Evolutionary conservation across 1,140 invertebrate genomes (phyloP), one percentile per base, ranked within the genome.

Genomic region (Leguminivora glycinivorella): DNA sequence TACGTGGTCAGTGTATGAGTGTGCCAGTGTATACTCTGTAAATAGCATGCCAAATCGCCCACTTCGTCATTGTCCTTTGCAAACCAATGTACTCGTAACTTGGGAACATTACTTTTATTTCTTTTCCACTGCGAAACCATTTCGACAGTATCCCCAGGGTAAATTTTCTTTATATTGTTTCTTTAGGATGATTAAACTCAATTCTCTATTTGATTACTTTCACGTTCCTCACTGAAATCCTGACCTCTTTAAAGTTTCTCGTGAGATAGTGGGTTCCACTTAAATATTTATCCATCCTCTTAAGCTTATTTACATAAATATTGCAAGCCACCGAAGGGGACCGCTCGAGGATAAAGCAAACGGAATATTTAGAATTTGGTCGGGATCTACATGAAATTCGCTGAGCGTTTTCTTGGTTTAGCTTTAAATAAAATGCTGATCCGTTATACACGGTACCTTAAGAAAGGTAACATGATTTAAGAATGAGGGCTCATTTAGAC

Each of bases 241-340:
- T 63, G 58, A 17, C n/a, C 58, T 29, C 26, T 63, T 29, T 63
- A 63, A 63, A 63, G 58, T 63, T 52, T 63, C 26, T 52, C 26
- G 26, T 17, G 31, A 63, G 58, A 63, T 63, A 63, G 58, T 63
- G 58, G 58, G 47, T 29, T 63, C 25, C 58, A 63, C 58, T 63
- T 63, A 63, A 63, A 63, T 63, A 29, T 63, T 63, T 63, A 34
- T 63, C 58, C 58, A 63, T 31, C 58, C 58, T 63, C 58, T 63
- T 63, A 29, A 63, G 58, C 58, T 63, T 63, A 63, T 63, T 63
- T 63, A 63, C 58, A 63, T 63, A 63, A 63, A 63, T 63, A 63
- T 63, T 63, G 58, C 58, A 63, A 63, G 58, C 58, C 58, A 63
- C 58, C 58, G 58, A 63, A 29, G 31, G 26, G 58, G 58, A 63